Evolutionary conservation across 2,113 vertebrate species (phyloP), one percentile per base, ranked within the genome.

Genomic region (Engraulis encrasicolus): DNA sequence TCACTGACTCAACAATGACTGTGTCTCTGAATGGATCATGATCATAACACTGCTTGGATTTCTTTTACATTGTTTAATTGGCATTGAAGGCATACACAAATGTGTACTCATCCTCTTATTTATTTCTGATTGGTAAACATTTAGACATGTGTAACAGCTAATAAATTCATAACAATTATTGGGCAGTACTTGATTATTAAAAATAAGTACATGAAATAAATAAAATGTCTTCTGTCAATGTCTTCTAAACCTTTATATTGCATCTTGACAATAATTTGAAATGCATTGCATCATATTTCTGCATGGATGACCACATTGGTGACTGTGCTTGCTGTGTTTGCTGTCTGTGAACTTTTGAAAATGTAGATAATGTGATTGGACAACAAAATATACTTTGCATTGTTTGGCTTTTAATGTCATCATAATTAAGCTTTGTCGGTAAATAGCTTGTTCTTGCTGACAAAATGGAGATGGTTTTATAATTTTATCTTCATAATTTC

Each of bases 11-110:
- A 34, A 17, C 27, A 71, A 14, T 34, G 27, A 27, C 61, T 4
- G 27, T 17, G 27, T 23, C 34, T 71, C 23, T 23, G 27, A 18
- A 71, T 71, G 61, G 27, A 34, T 74, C 15, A 34, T 74, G 27
- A 34, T 74, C 15, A 34, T 74, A 74, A 74, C 66, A 23, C 27
- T 74, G 66, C 66, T 74, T 74, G 66, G 66, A 74, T 74, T 74
- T 74, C 23, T 17, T 15, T 14, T 74, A 31, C 27, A 31, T 74
- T 74, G 31, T 74, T 14, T 61, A 0, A 58, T n/a, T 58, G 2
- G 7, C n/a, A 23, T 27, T 74, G 14, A 34, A 74, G 34, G 17
- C 66, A 74, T 74, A 12, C 27, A 34, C 15, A 7, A 6, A 3
- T 58, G 19, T 58, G 6, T 58, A 58, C n/a, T 58, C 7, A 58